Conservation (phyloP, 2,797 vertebrate species). For the Acanthornis magna region DNA sequence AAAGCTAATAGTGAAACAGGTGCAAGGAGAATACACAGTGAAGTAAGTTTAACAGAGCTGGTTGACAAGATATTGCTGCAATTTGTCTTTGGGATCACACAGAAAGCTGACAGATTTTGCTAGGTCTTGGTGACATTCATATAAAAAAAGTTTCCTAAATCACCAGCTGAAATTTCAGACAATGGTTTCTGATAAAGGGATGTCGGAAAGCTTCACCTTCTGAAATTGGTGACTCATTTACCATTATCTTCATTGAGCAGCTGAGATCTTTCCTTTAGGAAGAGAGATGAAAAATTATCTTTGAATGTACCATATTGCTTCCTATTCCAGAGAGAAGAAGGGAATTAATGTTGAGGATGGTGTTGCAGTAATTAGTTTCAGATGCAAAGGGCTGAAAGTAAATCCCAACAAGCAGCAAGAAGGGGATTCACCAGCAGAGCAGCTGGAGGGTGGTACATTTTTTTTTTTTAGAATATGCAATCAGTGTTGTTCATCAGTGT, state of each 20-base stretch:
- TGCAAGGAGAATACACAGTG: constrained; percentile 26
- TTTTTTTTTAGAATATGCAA: constrained; percentile 12
- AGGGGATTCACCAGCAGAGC: constrained; percentile 45
- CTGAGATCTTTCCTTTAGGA: constrained; percentile 29
- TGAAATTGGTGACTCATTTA: constrained; percentile 51
- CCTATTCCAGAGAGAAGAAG: constrained; percentile 1
- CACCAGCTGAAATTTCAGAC: constrained; percentile 61
- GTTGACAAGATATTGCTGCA: constrained; percentile 49
- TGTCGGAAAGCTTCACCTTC: constrained; percentile 45
- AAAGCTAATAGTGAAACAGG: background rate
- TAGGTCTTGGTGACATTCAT: constrained; percentile 56
- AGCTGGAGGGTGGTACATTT: constrained; percentile 33
- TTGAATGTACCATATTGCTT: constrained; percentile 16
- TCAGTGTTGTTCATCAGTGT: constrained; percentile 41
- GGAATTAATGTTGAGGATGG: constrained; percentile 35
- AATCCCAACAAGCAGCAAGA: constrained; percentile 54
- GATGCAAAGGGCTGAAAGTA: constrained; percentile 24
- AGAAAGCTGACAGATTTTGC: constrained; percentile 59
- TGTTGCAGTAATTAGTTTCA: constrained; percentile 48
- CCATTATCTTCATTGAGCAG: constrained; percentile 27
- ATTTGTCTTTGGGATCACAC: constrained; percentile 65
- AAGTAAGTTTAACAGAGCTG: constrained; percentile 35
- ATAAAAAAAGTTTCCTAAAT: constrained; percentile 62
- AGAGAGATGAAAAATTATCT: constrained; percentile 43
- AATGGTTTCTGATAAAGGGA: constrained; percentile 54